A percentile compares a stretch with the other conserved stretches of the same genome.
Evolutionary conservation across 1,140 invertebrate genomes (phyloP).

Genomic region (Pseudomyrmex concolor): DNA sequence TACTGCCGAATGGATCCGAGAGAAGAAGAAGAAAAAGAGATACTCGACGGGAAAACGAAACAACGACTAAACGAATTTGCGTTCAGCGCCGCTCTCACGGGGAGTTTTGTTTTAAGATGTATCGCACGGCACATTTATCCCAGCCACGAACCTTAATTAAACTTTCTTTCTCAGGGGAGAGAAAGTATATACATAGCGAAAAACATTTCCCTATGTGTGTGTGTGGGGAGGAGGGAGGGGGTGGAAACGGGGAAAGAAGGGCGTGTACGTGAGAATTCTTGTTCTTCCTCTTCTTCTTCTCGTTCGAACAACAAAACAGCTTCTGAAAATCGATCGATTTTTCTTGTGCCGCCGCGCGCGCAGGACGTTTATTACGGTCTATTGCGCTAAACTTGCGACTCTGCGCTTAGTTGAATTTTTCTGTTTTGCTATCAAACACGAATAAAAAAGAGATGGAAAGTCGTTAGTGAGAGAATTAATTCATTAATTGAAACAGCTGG

Average conservation of each 20-base stretch:
- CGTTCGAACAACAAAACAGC: slow-evolving; percentile 26
- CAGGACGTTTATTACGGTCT: slow-evolving; percentile 8
- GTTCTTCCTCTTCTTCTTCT: slow-evolving; percentile 54
- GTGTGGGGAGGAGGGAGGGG: not conserved
- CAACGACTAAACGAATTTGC: slow-evolving; percentile 41
- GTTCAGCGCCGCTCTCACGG: not conserved
- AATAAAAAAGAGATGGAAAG: not conserved
- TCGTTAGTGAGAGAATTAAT: not conserved
- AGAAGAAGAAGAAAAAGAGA: slow-evolving; percentile 20
- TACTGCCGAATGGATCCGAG: not conserved
- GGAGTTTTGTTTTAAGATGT: slow-evolving; percentile 16
- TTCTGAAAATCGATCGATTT: slow-evolving; percentile 55
- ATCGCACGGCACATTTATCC: slow-evolving; percentile 28
- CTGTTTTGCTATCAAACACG: not conserved
- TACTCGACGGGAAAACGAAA: slow-evolving; percentile 2
- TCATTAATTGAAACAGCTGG: slow-evolving; percentile 4
- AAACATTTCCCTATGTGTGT: slow-evolving; percentile 6
- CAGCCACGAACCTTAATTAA: slow-evolving; percentile 54
- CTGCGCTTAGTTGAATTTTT: slow-evolving; percentile 29
- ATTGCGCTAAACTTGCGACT: slow-evolving; percentile 20
- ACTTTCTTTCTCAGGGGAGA: slow-evolving; percentile 48
- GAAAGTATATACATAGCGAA: slow-evolving; percentile 41
- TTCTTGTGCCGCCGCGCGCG: not conserved
- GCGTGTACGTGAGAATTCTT: not conserved
- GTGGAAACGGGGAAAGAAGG: no score